These are phyloP conservation scores for Pediacus dermestoides DNA, from an alignment of 2,888 invertebrate species.

Conservation along the genomic window DNA sequence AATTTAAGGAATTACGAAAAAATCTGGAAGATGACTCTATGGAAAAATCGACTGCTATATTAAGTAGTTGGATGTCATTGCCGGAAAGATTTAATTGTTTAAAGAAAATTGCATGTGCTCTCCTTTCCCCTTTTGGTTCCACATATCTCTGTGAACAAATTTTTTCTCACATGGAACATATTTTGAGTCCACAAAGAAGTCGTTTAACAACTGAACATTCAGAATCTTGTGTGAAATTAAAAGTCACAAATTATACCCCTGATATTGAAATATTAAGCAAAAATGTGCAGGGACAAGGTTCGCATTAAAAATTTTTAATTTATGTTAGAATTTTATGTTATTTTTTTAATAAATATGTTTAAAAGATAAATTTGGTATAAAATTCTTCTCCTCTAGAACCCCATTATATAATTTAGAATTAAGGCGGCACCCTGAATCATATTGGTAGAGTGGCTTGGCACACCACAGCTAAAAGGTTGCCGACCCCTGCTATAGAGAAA, in stretches of 20 bases:
- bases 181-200: conserved; percentile 16
- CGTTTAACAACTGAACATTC: conserved; percentile 14
- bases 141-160: conserved; percentile 16
- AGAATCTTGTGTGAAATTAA: conserved; percentile 16
- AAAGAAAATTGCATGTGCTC: conserved; percentile 15
- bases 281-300: conserved; percentile 15
- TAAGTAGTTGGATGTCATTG: conserved; percentile 14
- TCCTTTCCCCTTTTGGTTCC: conserved; percentile 14
- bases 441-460: conserved; percentile 14
- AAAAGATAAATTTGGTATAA: conserved; percentile 8
- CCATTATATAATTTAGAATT: conserved; percentile 10
- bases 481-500: conserved; percentile 15
- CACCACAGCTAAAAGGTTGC: conserved; percentile 17
- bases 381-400: conserved; percentile 8
- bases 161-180: conserved; percentile 16
- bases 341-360: conserved; percentile 8
- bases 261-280: conserved; percentile 15
- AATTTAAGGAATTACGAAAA: conserved; percentile 14
- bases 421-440: conserved; percentile 14
- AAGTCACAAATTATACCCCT: conserved; percentile 14
- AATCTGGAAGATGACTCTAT: conserved; percentile 12
- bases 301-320: conserved; percentile 14
- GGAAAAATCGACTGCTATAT: conserved; percentile 13
- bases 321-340: conserved; percentile 8
- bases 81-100: conserved; percentile 12